A percentile compares a stretch with the other conserved stretches of the same genome.
phyloP scores from a whole-genome alignment of 2,113 vertebrate genomes.

The Panthera tigris region DNA sequence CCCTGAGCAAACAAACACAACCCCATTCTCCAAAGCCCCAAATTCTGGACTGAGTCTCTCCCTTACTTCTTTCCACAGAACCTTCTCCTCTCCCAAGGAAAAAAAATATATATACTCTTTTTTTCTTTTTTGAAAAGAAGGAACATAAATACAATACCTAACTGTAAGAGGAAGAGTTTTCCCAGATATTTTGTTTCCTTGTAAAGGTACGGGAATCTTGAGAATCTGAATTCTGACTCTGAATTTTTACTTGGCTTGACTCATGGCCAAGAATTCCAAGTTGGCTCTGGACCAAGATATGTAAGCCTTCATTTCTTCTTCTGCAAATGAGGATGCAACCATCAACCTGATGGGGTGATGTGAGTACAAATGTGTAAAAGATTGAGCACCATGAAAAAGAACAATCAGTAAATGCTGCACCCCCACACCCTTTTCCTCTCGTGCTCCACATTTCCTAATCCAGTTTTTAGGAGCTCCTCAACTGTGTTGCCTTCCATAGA shows the following conservation, averaged over 20 bases:
- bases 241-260: background rate
- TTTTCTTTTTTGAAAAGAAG: background rate
- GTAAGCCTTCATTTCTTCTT: background rate
- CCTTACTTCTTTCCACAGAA: background rate
- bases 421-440: fast-evolving
- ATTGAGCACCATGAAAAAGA: background rate
- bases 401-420: background rate
- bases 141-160: background rate
- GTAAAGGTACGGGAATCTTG: background rate
- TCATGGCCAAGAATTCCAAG: background rate
- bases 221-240: background rate
- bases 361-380: background rate
- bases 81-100: background rate
- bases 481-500: background rate
- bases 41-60: background rate
- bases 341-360: background rate
- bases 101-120: too few species aligned
- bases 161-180: background rate
- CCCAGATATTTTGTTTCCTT: background rate
- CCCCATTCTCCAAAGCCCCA: background rate
- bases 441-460: background rate
- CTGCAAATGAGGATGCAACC: background rate
- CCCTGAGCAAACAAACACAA: background rate
- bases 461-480: background rate
- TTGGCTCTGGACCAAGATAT: background rate